These are phyloP conservation scores for Mastigias papua DNA, from an alignment of 30 jellyfish, hydroid and myxozoan genomes.

Conservation along the genomic window DNA sequence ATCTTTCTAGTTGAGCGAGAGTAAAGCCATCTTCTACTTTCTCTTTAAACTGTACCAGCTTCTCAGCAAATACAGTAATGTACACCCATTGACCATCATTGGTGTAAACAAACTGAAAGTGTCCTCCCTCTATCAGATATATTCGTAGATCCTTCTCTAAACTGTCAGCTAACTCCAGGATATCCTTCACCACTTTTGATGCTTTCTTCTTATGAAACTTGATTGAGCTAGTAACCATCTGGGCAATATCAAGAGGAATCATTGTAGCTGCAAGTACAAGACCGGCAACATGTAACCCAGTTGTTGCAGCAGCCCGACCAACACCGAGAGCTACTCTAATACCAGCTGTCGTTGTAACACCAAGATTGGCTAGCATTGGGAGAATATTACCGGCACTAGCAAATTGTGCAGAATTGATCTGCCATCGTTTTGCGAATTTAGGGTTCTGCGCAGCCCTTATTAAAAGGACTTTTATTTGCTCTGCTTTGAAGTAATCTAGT, in stretches of 20 bases:
- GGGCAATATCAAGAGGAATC: slow-evolving; percentile 68
- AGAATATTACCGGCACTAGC: neutral
- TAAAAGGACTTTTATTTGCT: slow-evolving; percentile 39
- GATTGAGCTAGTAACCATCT: slow-evolving; percentile 47
- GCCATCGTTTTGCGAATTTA: slow-evolving; percentile 38
- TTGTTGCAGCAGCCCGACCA: slow-evolving; percentile 64
- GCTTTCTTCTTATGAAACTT: slow-evolving; percentile 36
- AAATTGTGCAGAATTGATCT: slow-evolving; percentile 7
- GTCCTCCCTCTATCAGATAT: slow-evolving; percentile 23
- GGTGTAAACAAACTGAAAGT: slow-evolving; percentile 11
- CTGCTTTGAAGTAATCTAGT: slow-evolving; percentile 45
- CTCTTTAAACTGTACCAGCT: neutral
- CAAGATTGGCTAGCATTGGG: slow-evolving; percentile 36
- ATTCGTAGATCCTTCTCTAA: slow-evolving; percentile 36
- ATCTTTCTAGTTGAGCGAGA: neutral
- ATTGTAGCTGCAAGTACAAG: slow-evolving; percentile 39
- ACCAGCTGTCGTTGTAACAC: slow-evolving; percentile 59
- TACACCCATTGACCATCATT: slow-evolving; percentile 45
- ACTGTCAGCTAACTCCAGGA: slow-evolving; percentile 26
- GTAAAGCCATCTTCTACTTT: neutral
- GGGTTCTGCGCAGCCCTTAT: slow-evolving; percentile 40
- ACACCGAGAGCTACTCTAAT: slow-evolving; percentile 46
- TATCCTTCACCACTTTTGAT: slow-evolving; percentile 39
- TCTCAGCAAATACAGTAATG: slow-evolving; percentile 18
- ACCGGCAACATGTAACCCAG: slow-evolving; percentile 72